A percentile compares a stretch with the other conserved stretches of the same genome.
These are phyloP conservation scores for Psammodynastes pulverulentus DNA, from an alignment of 2,113 vertebrate species.

Conservation along the genomic window DNA sequence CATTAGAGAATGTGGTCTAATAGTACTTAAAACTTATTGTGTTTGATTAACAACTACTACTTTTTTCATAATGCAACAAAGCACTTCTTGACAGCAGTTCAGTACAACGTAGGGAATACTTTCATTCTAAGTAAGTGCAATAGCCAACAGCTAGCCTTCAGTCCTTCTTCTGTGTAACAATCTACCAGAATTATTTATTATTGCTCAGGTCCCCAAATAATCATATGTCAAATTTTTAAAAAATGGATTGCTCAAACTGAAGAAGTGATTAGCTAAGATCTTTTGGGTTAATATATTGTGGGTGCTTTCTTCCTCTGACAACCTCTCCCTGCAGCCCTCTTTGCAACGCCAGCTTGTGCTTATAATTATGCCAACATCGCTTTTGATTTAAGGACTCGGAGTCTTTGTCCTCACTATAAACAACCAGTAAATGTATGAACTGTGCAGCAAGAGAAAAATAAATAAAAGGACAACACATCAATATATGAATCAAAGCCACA, in stretches of 20 bases:
- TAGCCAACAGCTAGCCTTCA: slow-evolving; percentile 37
- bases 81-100: slow-evolving; percentile 10
- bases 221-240: slow-evolving; percentile 45
- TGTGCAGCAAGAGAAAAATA: slow-evolving; percentile 64
- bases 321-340: slow-evolving; percentile 62
- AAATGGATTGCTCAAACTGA: slow-evolving; percentile 55
- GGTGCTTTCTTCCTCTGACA: slow-evolving; percentile 60
- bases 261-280: slow-evolving; percentile 66
- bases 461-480: slow-evolving; percentile 57
- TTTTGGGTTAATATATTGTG: slow-evolving; percentile 69
- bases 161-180: slow-evolving; percentile 49
- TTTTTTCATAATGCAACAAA: background rate
- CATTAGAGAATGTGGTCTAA: background rate
- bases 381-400: slow-evolving; percentile 69
- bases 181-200: slow-evolving; percentile 63
- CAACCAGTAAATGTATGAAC: slow-evolving; percentile 62
- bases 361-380: slow-evolving; percentile 62
- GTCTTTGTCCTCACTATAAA: slow-evolving; percentile 66
- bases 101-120: slow-evolving; percentile 16
- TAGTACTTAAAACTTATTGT: background rate
- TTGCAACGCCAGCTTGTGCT: slow-evolving; percentile 46
- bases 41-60: background rate
- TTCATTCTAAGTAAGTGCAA: slow-evolving; percentile 5
- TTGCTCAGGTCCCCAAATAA: slow-evolving; percentile 59
- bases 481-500: slow-evolving; percentile 20